Evolutionary conservation across 2,888 invertebrate genomes (phyloP).

Genomic region (Eupithecia centaureata): DNA sequence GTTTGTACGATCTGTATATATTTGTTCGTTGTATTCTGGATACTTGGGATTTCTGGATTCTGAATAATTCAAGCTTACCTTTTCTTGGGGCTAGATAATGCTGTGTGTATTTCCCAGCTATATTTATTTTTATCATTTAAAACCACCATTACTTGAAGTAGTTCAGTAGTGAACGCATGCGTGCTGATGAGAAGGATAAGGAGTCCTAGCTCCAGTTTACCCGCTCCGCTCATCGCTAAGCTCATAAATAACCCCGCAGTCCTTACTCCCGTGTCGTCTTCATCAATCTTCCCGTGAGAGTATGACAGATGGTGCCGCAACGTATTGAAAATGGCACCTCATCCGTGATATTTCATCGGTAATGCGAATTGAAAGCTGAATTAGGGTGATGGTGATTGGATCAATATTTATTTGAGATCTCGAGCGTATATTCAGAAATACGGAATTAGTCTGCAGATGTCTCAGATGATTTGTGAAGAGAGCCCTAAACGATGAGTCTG

Average conservation of each 20-base stretch:
- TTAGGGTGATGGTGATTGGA: constrained; percentile 26
- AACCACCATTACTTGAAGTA: too few relatives aligned
- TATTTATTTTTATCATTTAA: too few relatives aligned
- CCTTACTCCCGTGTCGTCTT: constrained; percentile 41
- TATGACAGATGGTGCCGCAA: constrained; percentile 40
- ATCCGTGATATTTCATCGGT: constrained; percentile 35
- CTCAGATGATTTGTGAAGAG: neutral
- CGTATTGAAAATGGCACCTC: constrained; percentile 38
- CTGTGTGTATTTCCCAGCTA: too few relatives aligned
- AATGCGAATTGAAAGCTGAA: constrained; percentile 36
- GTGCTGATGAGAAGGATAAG: too few relatives aligned
- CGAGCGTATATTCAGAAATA: neutral
- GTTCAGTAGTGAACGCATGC: too few relatives aligned
- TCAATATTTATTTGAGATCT: constrained; percentile 18
- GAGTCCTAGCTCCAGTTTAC: neutral
- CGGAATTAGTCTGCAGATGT: neutral
- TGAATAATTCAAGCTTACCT: too few relatives aligned
- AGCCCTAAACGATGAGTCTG: neutral
- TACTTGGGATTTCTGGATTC: too few relatives aligned
- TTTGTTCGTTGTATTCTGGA: too few relatives aligned
- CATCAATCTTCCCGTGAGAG: constrained; percentile 47
- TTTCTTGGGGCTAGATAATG: too few relatives aligned
- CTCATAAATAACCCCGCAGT: constrained; percentile 7
- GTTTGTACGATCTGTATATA: too few relatives aligned
- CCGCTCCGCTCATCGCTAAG: constrained; percentile 20